phyloP scores from a whole-genome alignment of 2,888 invertebrate species.

The Epinotia ramella region DNA sequence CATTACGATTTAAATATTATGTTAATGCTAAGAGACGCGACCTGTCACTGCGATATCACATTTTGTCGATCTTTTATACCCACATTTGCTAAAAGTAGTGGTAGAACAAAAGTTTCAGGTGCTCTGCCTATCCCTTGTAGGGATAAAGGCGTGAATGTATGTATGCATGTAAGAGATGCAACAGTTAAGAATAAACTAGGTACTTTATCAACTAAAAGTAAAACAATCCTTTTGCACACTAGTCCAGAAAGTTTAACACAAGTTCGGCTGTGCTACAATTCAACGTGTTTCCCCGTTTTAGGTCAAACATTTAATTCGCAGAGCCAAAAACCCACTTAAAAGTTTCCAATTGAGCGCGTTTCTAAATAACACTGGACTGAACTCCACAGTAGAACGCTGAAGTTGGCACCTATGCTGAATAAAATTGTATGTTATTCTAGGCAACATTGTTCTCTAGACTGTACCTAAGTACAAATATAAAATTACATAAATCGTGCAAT shows the following conservation, averaged over 20 bases:
- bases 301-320: constrained; percentile 20
- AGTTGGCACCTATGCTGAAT: not conserved
- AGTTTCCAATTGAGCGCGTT: constrained; percentile 10
- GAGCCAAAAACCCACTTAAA: constrained; percentile 19
- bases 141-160: no score
- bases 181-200: no score
- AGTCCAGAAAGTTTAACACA: not conserved
- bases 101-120: no score
- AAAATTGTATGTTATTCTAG: not conserved
- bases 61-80: no score
- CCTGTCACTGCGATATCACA: no score
- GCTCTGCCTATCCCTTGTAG: no score
- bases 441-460: not conserved
- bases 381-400: not conserved
- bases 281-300: constrained; percentile 2
- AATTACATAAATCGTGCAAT: not conserved
- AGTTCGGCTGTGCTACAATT: not conserved
- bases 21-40: no score
- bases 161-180: no score
- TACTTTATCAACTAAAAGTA: not conserved
- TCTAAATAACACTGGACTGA: constrained; percentile 8
- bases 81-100: no score
- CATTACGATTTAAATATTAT: no score
- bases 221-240: not conserved
- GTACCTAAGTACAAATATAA: not conserved